Percentiles rank a stretch among this genome's conserved stretches.
phyloP scores from a whole-genome alignment of 2,113 vertebrate species.

The Patagioenas fasciata region DNA sequence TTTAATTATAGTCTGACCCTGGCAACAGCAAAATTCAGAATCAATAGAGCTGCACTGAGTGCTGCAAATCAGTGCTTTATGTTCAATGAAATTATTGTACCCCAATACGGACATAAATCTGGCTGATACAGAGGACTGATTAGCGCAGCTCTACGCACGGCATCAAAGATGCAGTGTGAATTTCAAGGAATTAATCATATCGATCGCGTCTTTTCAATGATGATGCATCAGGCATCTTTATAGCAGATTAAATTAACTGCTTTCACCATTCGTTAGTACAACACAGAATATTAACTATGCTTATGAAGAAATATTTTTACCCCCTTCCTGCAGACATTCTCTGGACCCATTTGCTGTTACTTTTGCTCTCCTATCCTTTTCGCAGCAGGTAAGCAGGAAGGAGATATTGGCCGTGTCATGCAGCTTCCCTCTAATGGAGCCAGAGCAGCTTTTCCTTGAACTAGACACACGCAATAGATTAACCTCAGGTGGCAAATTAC shows the following conservation, averaged over 20 bases:
- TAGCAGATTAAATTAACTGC: neutral
- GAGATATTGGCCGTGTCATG: neutral
- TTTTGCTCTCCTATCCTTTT: neutral
- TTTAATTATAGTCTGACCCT: neutral
- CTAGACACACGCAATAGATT: neutral
- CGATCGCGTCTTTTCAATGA: neutral
- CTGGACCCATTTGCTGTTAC: neutral
- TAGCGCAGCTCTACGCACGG: neutral
- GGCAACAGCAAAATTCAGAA: neutral
- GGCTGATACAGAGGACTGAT: neutral
- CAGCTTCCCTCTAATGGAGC: neutral
- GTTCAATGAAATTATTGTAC: neutral
- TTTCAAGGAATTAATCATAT: constrained; percentile 22
- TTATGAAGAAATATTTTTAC: neutral
- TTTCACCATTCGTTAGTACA: neutral
- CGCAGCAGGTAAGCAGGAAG: neutral
- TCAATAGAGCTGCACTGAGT: neutral
- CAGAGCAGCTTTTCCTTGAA: neutral
- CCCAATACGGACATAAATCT: neutral
- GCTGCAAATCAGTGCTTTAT: neutral
- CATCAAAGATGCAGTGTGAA: neutral
- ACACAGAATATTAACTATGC: neutral
- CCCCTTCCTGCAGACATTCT: neutral
- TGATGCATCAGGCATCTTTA: neutral
- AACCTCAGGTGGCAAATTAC: neutral